Base-by-base conservation (phyloP, 2,888 invertebrate genomes). In the Strigamia transsilvanica region DNA sequence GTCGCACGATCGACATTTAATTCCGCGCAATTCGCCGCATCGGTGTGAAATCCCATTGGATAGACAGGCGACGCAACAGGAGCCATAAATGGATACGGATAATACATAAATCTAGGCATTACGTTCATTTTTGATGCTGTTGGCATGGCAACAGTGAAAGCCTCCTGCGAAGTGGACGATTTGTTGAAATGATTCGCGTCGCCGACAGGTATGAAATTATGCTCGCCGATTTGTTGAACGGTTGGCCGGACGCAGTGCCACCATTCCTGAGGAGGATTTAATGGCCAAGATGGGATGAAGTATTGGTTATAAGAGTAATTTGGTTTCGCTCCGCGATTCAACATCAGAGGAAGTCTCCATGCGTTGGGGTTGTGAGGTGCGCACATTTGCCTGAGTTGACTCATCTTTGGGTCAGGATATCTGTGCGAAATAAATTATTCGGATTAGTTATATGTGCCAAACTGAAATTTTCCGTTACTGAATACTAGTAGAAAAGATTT, bases 361-460 rank as follows among this genome's bases (percentile, higher is more conserved):
- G 73, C 2, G 73, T 32, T 23, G 0, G 73, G 73, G 7, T 73
- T 73, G 4, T 73, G 73, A 73, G 73, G 73, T 12, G 32, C 73
- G 15, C 73, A 73, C 13, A 73, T 27, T 73, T 73, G 73, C 15
- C 73, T 32, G 9, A 73, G 73, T 73, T 73, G 73, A 73, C 73
- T 73, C 73, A 73, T 73, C 73, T 73, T 73, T 1, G 23, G 73
- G 27, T 27, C n/a, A 56, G 21, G 2, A 38, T 5, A 38, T 38
- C 38, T 38, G 38, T 10, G 10, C 38, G 10, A 38, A 38, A 38
- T 10, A 38, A 38, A 38, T 38, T 38, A 38, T 38, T 38, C 21
- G 56, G n/a, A 56, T 56, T 56, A 56, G 56, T n/a, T 46, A n/a
- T 13, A 46, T 5, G 10, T 46, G 56, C 56, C 56, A 56, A 18